Percentiles rank a stretch among this genome's conserved stretches.
These are phyloP conservation scores for Melitaea athalia DNA, from an alignment of 2,888 invertebrate species.

Conservation along the genomic window DNA sequence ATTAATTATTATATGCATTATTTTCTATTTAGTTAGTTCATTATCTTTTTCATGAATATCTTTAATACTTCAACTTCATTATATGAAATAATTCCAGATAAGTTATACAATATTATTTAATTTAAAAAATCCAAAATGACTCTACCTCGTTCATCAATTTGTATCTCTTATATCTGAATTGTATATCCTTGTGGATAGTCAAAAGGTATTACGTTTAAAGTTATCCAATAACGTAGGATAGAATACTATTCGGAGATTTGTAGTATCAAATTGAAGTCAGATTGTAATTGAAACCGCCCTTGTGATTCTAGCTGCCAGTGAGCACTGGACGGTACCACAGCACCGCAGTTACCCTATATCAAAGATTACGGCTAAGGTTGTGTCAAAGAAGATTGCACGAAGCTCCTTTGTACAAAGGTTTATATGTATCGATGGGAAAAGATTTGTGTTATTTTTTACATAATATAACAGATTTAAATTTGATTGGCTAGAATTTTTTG, in stretches of 20 bases:
- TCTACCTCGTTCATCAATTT: neutral
- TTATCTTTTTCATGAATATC: too few relatives aligned
- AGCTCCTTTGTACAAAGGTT: neutral
- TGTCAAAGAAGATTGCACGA: neutral
- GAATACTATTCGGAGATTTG: slow-evolving; percentile 3
- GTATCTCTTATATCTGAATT: neutral
- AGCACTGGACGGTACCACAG: neutral
- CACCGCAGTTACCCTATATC: neutral
- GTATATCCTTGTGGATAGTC: neutral
- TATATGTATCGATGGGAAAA: too few relatives aligned
- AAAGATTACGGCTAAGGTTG: neutral
- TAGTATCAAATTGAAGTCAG: slow-evolving; percentile 8
- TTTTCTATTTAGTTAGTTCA: too few relatives aligned
- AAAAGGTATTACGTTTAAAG: neutral
- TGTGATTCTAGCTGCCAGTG: neutral
- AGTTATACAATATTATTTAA: too few relatives aligned
- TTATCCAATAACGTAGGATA: neutral
- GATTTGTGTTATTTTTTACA: too few relatives aligned
- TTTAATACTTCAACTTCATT: too few relatives aligned
- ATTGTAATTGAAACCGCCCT: slow-evolving; percentile 7
- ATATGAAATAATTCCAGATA: too few relatives aligned
- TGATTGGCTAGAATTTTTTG: too few relatives aligned
- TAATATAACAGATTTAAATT: too few relatives aligned
- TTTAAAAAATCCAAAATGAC: too few relatives aligned
- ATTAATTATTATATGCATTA: too few relatives aligned